phyloP scores from a whole-genome alignment of 2,797 vertebrate species.

The Sarcophilus harrisii region DNA sequence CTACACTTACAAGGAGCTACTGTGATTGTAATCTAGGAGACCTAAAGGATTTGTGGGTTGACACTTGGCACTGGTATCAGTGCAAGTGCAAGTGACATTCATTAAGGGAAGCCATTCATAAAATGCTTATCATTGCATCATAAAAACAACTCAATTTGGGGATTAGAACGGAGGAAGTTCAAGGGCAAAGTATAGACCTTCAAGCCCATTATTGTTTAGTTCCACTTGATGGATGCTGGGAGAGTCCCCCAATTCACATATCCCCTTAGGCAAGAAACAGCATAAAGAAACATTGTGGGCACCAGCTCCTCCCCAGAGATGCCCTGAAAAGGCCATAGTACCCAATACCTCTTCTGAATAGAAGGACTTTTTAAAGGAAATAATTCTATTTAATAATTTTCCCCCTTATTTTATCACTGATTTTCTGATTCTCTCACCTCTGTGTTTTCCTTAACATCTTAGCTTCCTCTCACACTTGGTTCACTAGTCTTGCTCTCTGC shows the following conservation, averaged over 20 bases:
- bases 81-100: conserved; percentile 29
- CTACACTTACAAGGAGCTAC: conserved; percentile 43
- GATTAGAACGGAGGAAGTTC: conserved; percentile 56
- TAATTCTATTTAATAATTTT: not conserved
- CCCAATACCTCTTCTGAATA: not conserved
- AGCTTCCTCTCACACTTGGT: not conserved
- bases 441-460: not conserved
- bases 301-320: not conserved
- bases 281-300: not conserved
- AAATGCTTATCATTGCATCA: conserved; percentile 30
- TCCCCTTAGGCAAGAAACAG: not conserved
- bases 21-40: not conserved
- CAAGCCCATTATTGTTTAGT: conserved; percentile 1
- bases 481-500: not conserved
- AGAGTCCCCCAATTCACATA: conserved; percentile 1
- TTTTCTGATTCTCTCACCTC: not conserved
- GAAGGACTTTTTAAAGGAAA: not conserved
- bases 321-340: not conserved
- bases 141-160: conserved; percentile 21
- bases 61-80: conserved; percentile 45
- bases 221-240: conserved; percentile 1
- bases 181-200: conserved; percentile 69
- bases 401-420: not conserved
- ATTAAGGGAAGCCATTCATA: conserved; percentile 62
- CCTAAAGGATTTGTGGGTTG: conserved; percentile 26